Evolutionary conservation across 2,888 invertebrate genomes (phyloP), one percentile per base, ranked within the genome.

Genomic region (Platerodrilus igneus): DNA sequence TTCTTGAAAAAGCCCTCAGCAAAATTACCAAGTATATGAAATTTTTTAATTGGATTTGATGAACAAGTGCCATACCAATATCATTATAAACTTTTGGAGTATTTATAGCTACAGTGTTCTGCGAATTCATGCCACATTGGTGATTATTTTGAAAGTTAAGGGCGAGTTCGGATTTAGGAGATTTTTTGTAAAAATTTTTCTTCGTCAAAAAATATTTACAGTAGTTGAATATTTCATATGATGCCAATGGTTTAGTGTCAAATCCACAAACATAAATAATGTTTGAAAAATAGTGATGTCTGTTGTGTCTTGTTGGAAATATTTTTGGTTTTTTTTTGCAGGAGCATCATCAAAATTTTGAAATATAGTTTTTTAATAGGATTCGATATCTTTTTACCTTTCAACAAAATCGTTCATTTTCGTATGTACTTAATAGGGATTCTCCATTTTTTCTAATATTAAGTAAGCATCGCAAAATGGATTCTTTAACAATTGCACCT

Each of bases 201-300:
- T 19, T 15, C 31, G 43, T 45, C 43, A 39, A 46, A 8, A 48
- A 39, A 17, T 38, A 38, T 27, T 48, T 48, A n/a, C 33, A 39
- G 20, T 48, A 46, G 29, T 37, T 21, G 15, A 48, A 46, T 14
- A 46, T 33, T 46, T 46, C 32, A 18, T 37, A 23, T 16, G 30
- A 30, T 30, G 38, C 31, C 30, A 41, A 37, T 22, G 23, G 4
- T 19, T 18, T 26, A 16, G 25, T 16, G 7, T 35, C 30, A 34
- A 46, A 43, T 32, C 18, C 37, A 35, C 46, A 34, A 37, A 37
- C 37, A 16, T 37, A 41, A 47, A 37, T 33, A 33, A 18, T 42
- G 39, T 37, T 31, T 47, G 44, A 9, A 44, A 37, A 25, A 32
- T n/a, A 16, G 16, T 41, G 28, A 38, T 27, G 20, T 44, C 48